These are phyloP conservation scores for Tautogolabrus adspersus DNA, from an alignment of 2,113 vertebrate genomes.

Conservation along the genomic window DNA sequence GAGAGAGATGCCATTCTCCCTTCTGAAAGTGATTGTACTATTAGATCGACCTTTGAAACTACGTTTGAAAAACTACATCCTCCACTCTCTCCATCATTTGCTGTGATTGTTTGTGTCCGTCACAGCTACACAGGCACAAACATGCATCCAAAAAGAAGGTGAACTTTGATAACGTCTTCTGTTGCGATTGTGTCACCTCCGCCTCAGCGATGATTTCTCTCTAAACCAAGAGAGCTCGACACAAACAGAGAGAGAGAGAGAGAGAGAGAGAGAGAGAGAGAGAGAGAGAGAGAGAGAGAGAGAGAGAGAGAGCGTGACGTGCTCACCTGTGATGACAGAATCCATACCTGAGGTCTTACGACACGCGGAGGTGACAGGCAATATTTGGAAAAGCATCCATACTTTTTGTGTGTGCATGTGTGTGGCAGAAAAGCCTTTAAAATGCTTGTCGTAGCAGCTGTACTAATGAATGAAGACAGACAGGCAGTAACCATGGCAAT, in stretches of 20 bases:
- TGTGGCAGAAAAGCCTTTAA: neutral
- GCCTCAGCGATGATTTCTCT: constrained; percentile 41
- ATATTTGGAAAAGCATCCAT: constrained; percentile 36
- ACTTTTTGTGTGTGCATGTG: constrained; percentile 3
- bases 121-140: constrained; percentile 23
- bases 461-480: constrained; percentile 32
- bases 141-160: neutral
- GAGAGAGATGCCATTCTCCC: no score
- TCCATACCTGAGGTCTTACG: constrained; percentile 60
- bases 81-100: no score
- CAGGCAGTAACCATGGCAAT: constrained; percentile 43
- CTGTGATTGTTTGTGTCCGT: neutral
- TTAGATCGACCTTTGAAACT: no score
- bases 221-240: constrained; percentile 10
- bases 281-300: no score
- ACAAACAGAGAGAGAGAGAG: constrained; percentile 19
- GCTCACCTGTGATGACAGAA: constrained; percentile 62
- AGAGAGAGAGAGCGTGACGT: neutral
- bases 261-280: no score
- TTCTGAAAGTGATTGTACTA: no score
- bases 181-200: constrained; percentile 35
- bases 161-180: constrained; percentile 28
- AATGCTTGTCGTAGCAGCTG: constrained; percentile 37
- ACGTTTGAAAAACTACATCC: no score
- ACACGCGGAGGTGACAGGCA: constrained; percentile 52